Conservation (phyloP, 2,888 invertebrate genomes). For the Orchestes rusci region DNA sequence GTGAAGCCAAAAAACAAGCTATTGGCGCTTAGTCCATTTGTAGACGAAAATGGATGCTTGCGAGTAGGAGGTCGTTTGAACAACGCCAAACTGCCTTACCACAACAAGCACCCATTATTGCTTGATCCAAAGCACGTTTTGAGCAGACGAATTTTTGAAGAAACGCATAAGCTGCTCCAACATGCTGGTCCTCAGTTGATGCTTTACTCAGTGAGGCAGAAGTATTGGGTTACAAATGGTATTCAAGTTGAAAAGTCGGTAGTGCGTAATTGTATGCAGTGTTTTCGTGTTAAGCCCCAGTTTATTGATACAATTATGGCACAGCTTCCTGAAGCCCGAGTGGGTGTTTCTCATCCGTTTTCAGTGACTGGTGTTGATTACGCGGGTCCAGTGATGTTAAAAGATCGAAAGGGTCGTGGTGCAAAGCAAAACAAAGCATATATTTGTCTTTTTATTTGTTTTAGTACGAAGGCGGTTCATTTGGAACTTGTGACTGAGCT, state of each 20-base stretch:
- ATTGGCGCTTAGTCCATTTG: conserved; percentile 17
- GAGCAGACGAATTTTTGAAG: too few species aligned
- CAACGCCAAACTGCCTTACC: conserved; percentile 10
- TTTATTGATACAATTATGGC: too few species aligned
- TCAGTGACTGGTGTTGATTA: too few species aligned
- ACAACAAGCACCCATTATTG: conserved; percentile 22
- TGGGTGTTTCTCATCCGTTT: too few species aligned
- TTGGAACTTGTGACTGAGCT: conserved; percentile 27
- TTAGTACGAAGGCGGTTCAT: conserved; percentile 25
- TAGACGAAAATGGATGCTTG: conserved; percentile 19
- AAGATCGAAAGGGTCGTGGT: too few species aligned
- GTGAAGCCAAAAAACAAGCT: neutral
- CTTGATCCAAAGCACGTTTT: conserved; percentile 22
- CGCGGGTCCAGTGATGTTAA: too few species aligned
- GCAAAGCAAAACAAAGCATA: too few species aligned
- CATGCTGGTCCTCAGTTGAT: conserved; percentile 20
- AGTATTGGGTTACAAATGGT: too few species aligned
- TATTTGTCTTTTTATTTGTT: conserved; percentile 27
- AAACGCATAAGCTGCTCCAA: too few species aligned
- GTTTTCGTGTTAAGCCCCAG: conserved; percentile 25
- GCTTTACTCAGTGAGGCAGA: too few species aligned
- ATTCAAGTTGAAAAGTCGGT: conserved; percentile 20
- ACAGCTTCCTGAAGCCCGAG: too few species aligned
- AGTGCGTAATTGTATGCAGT: conserved; percentile 22
- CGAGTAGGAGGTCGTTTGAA: conserved; percentile 23